Evolutionary conservation across 2,797 vertebrate species (phyloP).

Genomic region (Epinephelus malabaricus): DNA sequence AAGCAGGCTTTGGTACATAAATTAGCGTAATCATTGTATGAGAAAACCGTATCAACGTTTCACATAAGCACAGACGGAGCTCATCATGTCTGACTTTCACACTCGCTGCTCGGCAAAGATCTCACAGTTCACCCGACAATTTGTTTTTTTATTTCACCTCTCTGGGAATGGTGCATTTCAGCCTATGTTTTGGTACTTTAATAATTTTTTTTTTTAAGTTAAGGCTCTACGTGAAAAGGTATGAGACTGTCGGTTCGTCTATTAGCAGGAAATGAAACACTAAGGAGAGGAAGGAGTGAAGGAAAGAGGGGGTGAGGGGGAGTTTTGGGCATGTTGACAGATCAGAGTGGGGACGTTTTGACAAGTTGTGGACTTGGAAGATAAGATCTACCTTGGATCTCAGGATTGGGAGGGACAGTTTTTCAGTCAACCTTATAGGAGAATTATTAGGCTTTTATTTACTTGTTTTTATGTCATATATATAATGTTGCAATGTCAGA

Average conservation of each 20-base stretch:
- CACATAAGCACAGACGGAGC: constrained; percentile 76
- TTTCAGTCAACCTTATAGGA: background rate
- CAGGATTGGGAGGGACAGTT: background rate
- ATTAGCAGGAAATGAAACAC: constrained; percentile 73
- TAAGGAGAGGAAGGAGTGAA: constrained; percentile 46
- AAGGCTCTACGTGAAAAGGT: constrained; percentile 46
- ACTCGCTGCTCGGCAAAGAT: constrained; percentile 59
- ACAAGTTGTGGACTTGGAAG: constrained; percentile 31
- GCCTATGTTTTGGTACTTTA: constrained; percentile 48
- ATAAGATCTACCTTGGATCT: constrained; percentile 28
- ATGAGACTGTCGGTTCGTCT: constrained; percentile 48
- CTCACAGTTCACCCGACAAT: constrained; percentile 62
- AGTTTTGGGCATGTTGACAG: constrained; percentile 30
- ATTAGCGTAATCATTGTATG: constrained; percentile 80
- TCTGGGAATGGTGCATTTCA: constrained; percentile 35
- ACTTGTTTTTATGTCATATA: too few relatives aligned
- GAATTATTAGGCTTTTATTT: too few relatives aligned
- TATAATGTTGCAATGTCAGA: too few relatives aligned
- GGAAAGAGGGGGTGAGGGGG: background rate
- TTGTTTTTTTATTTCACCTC: constrained; percentile 60
- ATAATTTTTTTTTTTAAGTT: constrained; percentile 2
- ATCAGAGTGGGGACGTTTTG: constrained; percentile 28
- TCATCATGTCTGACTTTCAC: constrained; percentile 75
- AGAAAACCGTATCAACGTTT: constrained; percentile 73
- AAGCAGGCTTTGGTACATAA: constrained; percentile 78